Evolutionary conservation across 2,797 vertebrate species (phyloP).

Genomic region (Hydrocynus forskahlii): DNA sequence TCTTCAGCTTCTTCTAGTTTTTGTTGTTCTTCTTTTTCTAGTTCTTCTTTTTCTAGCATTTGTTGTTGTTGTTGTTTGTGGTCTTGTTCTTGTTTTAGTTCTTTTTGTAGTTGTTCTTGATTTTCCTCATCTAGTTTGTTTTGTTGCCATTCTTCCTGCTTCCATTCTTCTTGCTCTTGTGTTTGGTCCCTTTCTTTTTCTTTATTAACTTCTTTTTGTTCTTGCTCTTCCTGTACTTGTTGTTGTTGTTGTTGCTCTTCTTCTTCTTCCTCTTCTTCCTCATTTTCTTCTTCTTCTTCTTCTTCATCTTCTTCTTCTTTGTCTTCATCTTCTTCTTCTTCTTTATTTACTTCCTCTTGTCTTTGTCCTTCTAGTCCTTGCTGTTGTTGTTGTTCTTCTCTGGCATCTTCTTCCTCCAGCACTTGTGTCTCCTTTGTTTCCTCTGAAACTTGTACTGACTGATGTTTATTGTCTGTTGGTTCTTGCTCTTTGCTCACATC

Average conservation of each 20-base stretch:
- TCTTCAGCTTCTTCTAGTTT: background rate
- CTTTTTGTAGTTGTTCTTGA: background rate
- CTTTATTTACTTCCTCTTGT: slow-evolving; percentile 20
- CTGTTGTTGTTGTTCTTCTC: background rate
- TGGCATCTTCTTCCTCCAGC: background rate
- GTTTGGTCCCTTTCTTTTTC: background rate
- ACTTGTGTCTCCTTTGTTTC: background rate
- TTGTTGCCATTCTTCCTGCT: background rate
- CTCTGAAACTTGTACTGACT: slow-evolving; percentile 15
- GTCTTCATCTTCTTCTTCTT: background rate
- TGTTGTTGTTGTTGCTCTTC: background rate
- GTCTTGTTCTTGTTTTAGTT: background rate
- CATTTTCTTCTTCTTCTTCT: too few relatives aligned
- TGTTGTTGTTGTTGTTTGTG: slow-evolving; percentile 18
- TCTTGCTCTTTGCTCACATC: background rate
- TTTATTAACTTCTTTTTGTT: slow-evolving; percentile 18
- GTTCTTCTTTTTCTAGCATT: background rate
- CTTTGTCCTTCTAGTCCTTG: background rate
- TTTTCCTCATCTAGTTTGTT: background rate
- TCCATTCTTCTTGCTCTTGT: background rate
- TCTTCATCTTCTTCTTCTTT: background rate
- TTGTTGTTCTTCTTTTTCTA: background rate
- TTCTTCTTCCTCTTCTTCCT: background rate
- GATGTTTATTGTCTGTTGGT: background rate
- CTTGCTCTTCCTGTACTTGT: background rate